Conservation (phyloP, 2,797 vertebrate genomes). For the Manis pentadactyla region DNA sequence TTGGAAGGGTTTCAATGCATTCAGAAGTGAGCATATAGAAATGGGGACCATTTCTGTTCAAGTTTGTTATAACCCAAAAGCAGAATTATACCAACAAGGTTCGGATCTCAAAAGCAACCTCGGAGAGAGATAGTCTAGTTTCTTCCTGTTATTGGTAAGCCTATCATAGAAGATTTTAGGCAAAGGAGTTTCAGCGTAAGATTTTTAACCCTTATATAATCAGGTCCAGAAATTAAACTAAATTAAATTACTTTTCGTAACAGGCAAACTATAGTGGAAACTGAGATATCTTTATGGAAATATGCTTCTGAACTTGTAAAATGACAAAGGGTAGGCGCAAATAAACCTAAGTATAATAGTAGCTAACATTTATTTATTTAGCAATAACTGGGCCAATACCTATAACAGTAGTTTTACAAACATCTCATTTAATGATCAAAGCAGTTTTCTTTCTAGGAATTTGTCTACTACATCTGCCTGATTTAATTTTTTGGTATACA, state of each 20-base stretch:
- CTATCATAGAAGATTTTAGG: background rate
- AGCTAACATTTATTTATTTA: background rate
- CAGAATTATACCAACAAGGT: background rate
- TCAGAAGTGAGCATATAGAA: background rate
- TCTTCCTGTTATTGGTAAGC: background rate
- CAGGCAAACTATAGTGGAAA: background rate
- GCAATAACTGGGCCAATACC: background rate
- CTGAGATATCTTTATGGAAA: background rate
- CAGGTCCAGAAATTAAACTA: background rate
- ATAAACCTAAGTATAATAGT: background rate
- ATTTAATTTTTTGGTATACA: background rate
- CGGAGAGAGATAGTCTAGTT: background rate
- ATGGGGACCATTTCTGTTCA: background rate
- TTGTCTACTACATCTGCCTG: background rate
- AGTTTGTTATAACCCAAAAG: background rate
- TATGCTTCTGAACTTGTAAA: background rate
- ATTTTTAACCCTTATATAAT: background rate
- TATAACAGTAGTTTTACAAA: background rate
- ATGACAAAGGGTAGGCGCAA: background rate
- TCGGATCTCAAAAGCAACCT: background rate
- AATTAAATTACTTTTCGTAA: slow-evolving; percentile 9
- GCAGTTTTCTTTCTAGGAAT: background rate
- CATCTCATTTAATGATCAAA: background rate
- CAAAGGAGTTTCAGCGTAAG: background rate
- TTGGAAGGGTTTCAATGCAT: background rate